Conservation (phyloP, 2,797 vertebrate species). For the Peromyscus melanophrys region DNA sequence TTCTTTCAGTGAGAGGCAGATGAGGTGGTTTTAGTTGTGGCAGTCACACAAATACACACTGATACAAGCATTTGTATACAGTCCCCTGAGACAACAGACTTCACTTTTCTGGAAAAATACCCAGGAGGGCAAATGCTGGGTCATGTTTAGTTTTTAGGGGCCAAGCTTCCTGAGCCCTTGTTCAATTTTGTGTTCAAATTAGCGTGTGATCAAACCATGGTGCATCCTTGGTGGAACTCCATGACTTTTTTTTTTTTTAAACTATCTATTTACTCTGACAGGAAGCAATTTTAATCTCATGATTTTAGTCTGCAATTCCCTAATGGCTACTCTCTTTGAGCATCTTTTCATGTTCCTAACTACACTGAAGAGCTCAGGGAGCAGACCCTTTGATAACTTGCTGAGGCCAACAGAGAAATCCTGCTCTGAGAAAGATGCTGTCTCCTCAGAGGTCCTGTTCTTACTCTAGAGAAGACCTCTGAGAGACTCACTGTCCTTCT, state of each 20-base stretch:
- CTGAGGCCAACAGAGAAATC: not conserved
- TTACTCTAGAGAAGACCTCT: not conserved
- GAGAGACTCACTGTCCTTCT: not conserved
- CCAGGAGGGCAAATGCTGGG: not conserved
- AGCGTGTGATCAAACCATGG: not conserved
- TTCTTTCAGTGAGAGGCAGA: not conserved
- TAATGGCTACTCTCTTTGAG: not conserved
- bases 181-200: not conserved
- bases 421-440: not conserved
- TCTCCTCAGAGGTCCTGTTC: not conserved
- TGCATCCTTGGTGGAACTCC: not conserved
- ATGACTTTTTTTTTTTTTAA: not conserved
- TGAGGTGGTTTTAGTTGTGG: not conserved
- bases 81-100: not conserved
- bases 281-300: not conserved
- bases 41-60: not conserved
- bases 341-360: not conserved
- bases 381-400: not conserved
- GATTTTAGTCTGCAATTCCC: not conserved
- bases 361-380: not conserved
- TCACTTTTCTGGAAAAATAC: not conserved
- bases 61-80: not conserved
- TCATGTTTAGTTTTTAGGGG: not conserved
- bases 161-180: not conserved
- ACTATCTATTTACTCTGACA: not conserved